These are phyloP conservation scores for Megatriorchis doriae DNA, from an alignment of 2,113 vertebrate species.

Conservation along the genomic window DNA sequence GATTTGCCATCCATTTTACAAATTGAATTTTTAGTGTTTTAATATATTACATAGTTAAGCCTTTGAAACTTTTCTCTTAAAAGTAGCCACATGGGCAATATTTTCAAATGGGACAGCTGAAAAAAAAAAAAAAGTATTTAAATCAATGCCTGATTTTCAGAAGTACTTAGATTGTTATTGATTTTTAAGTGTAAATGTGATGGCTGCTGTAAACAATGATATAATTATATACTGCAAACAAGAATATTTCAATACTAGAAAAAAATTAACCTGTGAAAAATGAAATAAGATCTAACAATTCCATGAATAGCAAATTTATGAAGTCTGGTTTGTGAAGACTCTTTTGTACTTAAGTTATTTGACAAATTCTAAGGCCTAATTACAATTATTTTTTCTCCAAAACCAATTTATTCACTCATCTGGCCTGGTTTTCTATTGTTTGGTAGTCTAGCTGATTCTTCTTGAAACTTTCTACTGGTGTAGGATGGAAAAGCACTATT, in stretches of 20 bases:
- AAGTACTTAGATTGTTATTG: not conserved
- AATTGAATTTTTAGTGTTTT: not conserved
- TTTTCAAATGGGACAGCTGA: not conserved
- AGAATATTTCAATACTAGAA: not conserved
- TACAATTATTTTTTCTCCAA: not conserved
- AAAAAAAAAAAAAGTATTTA: not conserved
- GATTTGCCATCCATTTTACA: not conserved
- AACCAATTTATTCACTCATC: not conserved
- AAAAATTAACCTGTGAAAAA: not conserved
- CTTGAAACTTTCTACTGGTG: not conserved
- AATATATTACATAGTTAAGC: not conserved
- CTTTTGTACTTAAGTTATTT: not conserved
- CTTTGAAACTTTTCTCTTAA: not conserved
- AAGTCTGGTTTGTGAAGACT: not conserved
- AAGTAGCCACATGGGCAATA: not conserved
- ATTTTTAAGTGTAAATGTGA: not conserved
- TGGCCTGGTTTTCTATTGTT: not conserved
- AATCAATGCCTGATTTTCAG: not conserved
- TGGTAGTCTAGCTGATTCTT: not conserved
- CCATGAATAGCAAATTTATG: not conserved
- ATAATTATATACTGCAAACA: not conserved
- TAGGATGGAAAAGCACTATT: not conserved
- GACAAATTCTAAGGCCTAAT: not conserved
- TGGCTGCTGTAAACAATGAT: not conserved
- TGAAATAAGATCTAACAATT: not conserved